A percentile compares a stretch with the other conserved stretches of the same genome.
Evolutionary conservation across 1,140 invertebrate species (phyloP).

Genomic region (Zaprionus inermis): DNA sequence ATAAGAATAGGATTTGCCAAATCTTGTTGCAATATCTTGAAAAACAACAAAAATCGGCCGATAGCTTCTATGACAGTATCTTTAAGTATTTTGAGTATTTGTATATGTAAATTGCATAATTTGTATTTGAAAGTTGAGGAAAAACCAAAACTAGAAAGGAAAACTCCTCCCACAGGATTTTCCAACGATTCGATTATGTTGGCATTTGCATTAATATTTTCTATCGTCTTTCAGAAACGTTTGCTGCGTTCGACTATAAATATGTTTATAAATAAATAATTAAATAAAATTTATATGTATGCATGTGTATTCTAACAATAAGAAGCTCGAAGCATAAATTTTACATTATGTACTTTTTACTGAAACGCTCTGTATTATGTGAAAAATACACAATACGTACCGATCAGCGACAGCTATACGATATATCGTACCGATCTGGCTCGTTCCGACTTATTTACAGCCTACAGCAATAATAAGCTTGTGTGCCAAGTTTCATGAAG

Average conservation of each 20-base stretch:
- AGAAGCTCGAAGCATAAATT: constrained; percentile 71
- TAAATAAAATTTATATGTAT: constrained; percentile 44
- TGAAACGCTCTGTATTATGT: constrained; percentile 69
- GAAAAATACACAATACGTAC: constrained; percentile 74
- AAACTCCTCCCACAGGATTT: constrained; percentile 2
- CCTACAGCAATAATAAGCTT: too few species aligned
- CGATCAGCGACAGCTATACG: constrained; percentile 39
- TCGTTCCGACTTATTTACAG: too few species aligned
- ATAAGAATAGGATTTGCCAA: too few species aligned
- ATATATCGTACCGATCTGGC: too few species aligned
- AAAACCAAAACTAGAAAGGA: background rate
- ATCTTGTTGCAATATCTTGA: too few species aligned
- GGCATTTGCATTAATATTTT: constrained; percentile 35
- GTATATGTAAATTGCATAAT: constrained; percentile 66
- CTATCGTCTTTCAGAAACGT: constrained; percentile 33
- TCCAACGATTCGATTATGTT: constrained; percentile 27
- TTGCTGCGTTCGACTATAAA: constrained; percentile 63
- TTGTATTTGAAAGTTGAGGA: constrained; percentile 41
- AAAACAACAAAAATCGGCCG: too few species aligned
- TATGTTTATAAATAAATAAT: constrained; percentile 70
- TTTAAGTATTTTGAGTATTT: constrained; percentile 69
- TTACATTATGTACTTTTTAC: constrained; percentile 69
- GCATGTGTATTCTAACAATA: constrained; percentile 72
- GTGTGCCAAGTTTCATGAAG: too few species aligned
- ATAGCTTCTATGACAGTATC: too few species aligned